These are phyloP conservation scores for Bombus ignitus DNA, from an alignment of 1,140 invertebrate genomes.

Conservation along the genomic window DNA sequence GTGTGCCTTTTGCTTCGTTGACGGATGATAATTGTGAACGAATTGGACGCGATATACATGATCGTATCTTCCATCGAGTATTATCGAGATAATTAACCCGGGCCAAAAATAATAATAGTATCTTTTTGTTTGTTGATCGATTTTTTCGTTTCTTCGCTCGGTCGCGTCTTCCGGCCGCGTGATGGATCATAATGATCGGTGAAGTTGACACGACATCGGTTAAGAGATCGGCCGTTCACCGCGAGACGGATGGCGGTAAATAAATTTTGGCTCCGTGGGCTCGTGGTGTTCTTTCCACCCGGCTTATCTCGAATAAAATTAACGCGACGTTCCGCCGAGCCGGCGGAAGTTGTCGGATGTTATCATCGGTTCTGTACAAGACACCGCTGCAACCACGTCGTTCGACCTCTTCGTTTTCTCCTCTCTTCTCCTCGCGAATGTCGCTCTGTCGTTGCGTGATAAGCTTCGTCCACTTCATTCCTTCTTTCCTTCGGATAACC, in stretches of 20 bases:
- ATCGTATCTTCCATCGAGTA: not conserved
- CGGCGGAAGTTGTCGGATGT: slow-evolving; percentile 46
- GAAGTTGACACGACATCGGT: slow-evolving; percentile 37
- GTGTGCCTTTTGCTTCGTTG: not conserved
- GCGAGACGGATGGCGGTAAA: slow-evolving; percentile 29
- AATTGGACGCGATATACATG: slow-evolving; percentile 28
- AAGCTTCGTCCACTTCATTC: slow-evolving; percentile 21
- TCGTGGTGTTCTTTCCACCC: slow-evolving; percentile 4
- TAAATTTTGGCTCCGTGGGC: slow-evolving; percentile 22
- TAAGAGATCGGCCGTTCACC: slow-evolving; percentile 6
- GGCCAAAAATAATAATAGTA: too few relatives aligned
- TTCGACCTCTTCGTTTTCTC: not conserved
- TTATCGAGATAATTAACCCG: too few relatives aligned
- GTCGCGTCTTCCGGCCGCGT: not conserved
- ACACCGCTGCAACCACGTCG: not conserved
- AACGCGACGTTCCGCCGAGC: slow-evolving; percentile 23
- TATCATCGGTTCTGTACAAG: slow-evolving; percentile 28
- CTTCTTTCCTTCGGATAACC: not conserved
- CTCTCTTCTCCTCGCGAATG: not conserved
- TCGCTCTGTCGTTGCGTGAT: not conserved
- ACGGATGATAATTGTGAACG: slow-evolving; percentile 42
- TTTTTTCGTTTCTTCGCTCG: not conserved
- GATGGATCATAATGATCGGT: slow-evolving; percentile 53
- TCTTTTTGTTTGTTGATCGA: too few relatives aligned
- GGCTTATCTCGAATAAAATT: slow-evolving; percentile 47